phyloP scores from a whole-genome alignment of 64 coral and sea anemone genomes.

The Porites australiensis region DNA sequence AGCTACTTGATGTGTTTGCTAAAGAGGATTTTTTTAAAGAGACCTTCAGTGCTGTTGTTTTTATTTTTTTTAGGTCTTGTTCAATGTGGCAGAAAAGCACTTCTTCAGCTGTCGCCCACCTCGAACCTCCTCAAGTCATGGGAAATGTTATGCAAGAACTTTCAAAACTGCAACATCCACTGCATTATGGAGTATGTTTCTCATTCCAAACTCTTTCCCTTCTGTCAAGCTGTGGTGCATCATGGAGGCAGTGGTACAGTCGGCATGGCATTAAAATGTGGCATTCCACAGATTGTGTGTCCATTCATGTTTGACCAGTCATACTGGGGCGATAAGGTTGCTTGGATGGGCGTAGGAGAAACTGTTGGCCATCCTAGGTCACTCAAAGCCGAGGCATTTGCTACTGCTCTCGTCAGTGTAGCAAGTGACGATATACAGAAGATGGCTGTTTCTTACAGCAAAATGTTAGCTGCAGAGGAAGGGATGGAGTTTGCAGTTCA shows the following conservation, averaged over 20 bases:
- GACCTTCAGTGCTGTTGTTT: too few species aligned
- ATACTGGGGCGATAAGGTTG: conserved; percentile 89
- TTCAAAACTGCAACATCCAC: conserved; percentile 92
- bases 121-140: conserved; percentile 83
- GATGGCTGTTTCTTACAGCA: conserved; percentile 54
- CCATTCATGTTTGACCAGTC: conserved; percentile 98
- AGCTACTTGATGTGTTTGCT: too few species aligned
- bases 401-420: conserved; percentile 42
- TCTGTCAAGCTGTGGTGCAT: conserved; percentile 74
- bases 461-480: conserved; percentile 43
- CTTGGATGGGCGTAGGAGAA: conserved; percentile 88
- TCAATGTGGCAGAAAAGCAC: conserved; percentile 86
- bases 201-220: conserved; percentile 77
- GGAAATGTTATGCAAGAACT: conserved; percentile 92
- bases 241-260: conserved; percentile 95
- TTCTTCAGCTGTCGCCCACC: conserved; percentile 60
- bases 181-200: conserved; percentile 74
- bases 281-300: conserved; percentile 87
- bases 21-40: too few species aligned
- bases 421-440: conserved; percentile 37
- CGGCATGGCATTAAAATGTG: conserved; percentile 69
- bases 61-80: conserved; percentile 71
- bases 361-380: conserved; percentile 86
- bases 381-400: conserved; percentile 43
- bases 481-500: conserved; percentile 59